A percentile compares a stretch with the other conserved stretches of the same genome.
Evolutionary conservation across 2,888 invertebrate species (phyloP).

Genomic region (Macaria notata): DNA sequence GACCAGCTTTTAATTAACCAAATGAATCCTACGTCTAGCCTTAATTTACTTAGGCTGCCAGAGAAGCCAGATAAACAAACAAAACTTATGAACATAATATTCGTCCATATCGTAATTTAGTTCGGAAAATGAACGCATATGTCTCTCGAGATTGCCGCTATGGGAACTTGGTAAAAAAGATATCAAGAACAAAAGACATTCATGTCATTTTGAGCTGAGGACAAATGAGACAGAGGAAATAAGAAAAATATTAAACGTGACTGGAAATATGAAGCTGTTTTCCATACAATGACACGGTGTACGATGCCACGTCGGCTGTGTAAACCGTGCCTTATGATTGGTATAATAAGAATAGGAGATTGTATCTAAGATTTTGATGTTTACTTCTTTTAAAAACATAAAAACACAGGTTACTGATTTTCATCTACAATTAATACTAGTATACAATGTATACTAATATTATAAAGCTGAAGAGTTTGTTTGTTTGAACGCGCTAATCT

Average conservation of each 20-base stretch:
- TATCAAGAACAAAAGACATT: conserved; percentile 53
- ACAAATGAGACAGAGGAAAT: conserved; percentile 79
- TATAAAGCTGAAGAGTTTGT: too few relatives aligned
- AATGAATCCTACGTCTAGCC: not conserved
- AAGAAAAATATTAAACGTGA: conserved; percentile 81
- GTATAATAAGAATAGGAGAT: too few relatives aligned
- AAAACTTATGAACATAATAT: conserved; percentile 17
- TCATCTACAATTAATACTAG: too few relatives aligned
- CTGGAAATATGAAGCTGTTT: conserved; percentile 65
- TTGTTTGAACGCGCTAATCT: too few relatives aligned
- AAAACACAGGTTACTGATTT: too few relatives aligned
- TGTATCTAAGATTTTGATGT: too few relatives aligned
- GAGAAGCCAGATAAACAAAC: conserved; percentile 14
- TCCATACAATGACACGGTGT: conserved; percentile 56
- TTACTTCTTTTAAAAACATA: too few relatives aligned
- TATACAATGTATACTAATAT: too few relatives aligned
- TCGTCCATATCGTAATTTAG: conserved; percentile 18
- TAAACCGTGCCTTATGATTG: conserved; percentile 40
- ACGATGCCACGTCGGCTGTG: conserved; percentile 56
- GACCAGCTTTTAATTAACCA: too few relatives aligned
- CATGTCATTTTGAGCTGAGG: conserved; percentile 67
- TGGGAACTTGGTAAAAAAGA: conserved; percentile 41
- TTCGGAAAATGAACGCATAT: conserved; percentile 31
- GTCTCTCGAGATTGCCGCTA: conserved; percentile 36
- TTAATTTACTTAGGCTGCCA: conserved; percentile 4